These are phyloP conservation scores for Myotis yumanensis DNA, from an alignment of 2,113 vertebrate genomes.

Conservation along the genomic window DNA sequence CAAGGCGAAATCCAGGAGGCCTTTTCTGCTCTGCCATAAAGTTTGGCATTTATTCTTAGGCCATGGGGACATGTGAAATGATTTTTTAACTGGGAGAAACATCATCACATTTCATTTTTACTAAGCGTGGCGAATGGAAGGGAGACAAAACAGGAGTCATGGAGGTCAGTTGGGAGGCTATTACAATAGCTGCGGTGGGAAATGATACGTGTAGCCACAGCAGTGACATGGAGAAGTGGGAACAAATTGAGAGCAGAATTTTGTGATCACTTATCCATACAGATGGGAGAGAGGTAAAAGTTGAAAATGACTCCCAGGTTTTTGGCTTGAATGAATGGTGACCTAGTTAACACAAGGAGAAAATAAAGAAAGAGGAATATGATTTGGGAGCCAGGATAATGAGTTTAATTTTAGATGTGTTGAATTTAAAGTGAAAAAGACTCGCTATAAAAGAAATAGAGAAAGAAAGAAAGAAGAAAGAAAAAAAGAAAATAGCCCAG, in stretches of 20 bases:
- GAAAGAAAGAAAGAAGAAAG: not conserved
- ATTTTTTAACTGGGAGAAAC: not conserved
- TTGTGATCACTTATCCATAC: not conserved
- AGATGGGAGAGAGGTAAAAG: not conserved
- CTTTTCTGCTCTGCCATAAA: not conserved
- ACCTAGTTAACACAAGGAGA: not conserved
- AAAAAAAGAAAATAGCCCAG: not conserved
- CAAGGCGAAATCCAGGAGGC: not conserved
- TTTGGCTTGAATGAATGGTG: not conserved
- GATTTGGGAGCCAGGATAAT: not conserved
- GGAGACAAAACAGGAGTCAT: not conserved
- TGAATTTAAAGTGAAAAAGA: slow-evolving; percentile 15
- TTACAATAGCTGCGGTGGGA: not conserved
- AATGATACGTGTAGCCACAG: not conserved
- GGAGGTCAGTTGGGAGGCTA: not conserved
- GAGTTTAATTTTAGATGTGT: slow-evolving; percentile 15
- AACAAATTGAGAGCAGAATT: not conserved
- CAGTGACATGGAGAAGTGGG: not conserved
- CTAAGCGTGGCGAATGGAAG: not conserved
- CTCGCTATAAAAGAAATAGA: not conserved
- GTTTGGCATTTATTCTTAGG: not conserved
- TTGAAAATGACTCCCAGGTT: not conserved
- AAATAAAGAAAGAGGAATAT: slow-evolving; percentile 1
- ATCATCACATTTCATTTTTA: not conserved
- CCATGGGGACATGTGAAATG: not conserved